Base-by-base conservation (phyloP, 1,140 invertebrate species). In the Thaumetopoea pityocampa region DNA sequence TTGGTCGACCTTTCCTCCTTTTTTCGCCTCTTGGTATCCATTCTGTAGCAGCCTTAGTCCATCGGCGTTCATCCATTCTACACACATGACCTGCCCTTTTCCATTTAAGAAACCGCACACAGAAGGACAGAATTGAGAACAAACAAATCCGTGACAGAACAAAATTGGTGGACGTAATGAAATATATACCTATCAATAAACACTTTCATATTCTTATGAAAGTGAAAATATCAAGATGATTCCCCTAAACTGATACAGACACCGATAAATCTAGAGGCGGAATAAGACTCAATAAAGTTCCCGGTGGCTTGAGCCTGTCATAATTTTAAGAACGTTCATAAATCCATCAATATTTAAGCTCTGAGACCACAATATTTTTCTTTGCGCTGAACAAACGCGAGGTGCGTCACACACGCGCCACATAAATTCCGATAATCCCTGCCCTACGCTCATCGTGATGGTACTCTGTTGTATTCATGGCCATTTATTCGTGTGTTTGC, bases 301-400 rank as follows among this genome's bases (percentile, higher is more conserved):
- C 57, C 62, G 52, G 61, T 76, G 62, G 71, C 73, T 71, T 67
- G 61, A 47, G 60, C 43, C 58, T 77, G 76, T 80, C 79, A 79
- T 79, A 80, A 79, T 80, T 83, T 83, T 74, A 76, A 80, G 68
- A 69, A 62, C 69, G 68, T 69, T 72, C 76, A 79, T 83, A 83
- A 83, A 83, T 83, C 76, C 68, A 79, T 83, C 79, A 83, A 74
- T 77, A 72, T 67, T 78, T 74, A 83, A 82, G 76, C 78, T 76
- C 62, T 69, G 30, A 61, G 62, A 56, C 67, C 68, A 80, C 70
- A 77, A 74, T 79, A 77, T 80, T 82, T 81, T 82, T 78, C 78
- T 79, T 76, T 40, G 57, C 44, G 53, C 41, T 51, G 54, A 40
- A 63, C 64, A 59, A 63, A 52, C 58, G 49, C 16, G 59, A 72